Percentiles rank a stretch among this genome's conserved stretches.
These are phyloP conservation scores for Drosophila ohnishii DNA, from an alignment of 1,140 invertebrate genomes.

Conservation along the genomic window DNA sequence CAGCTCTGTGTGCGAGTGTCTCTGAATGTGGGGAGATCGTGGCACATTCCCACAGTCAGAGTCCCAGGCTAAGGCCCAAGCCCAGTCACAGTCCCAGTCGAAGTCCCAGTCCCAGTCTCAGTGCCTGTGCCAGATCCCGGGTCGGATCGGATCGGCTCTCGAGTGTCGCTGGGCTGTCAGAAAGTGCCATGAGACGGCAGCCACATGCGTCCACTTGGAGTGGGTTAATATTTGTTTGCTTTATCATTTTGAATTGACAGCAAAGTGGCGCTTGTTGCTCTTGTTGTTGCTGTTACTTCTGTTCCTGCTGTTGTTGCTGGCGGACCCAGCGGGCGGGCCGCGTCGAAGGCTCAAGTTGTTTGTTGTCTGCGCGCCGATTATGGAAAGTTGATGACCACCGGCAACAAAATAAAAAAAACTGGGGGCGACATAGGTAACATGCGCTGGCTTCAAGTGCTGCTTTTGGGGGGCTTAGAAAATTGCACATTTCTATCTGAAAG, in stretches of 20 bases:
- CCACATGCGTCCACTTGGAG: constrained; percentile 81
- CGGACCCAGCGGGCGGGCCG: constrained; percentile 61
- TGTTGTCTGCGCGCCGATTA: constrained; percentile 80
- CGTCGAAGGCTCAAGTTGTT: constrained; percentile 66
- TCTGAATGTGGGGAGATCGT: constrained; percentile 50
- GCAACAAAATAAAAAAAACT: neutral
- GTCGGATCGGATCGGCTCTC: constrained; percentile 62
- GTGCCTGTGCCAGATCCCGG: constrained; percentile 40
- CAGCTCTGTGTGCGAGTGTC: constrained; percentile 23
- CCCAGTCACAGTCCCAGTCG: constrained; percentile 1
- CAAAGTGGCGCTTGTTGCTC: constrained; percentile 80
- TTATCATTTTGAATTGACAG: constrained; percentile 83
- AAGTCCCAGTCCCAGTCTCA: constrained; percentile 9
- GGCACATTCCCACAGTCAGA: constrained; percentile 75
- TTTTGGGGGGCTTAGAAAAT: constrained; percentile 61
- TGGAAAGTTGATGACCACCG: constrained; percentile 77
- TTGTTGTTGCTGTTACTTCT: constrained; percentile 54
- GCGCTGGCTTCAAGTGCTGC: constrained; percentile 3
- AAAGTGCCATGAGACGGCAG: constrained; percentile 80
- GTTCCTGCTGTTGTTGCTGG: constrained; percentile 30
- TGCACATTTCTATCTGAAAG: constrained; percentile 51
- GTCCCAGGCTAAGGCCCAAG: constrained; percentile 12
- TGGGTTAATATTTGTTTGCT: constrained; percentile 83
- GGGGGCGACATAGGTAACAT: neutral
- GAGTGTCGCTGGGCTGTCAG: constrained; percentile 79